Conservation (phyloP, 2,113 vertebrate genomes). For the Otus sunia region DNA sequence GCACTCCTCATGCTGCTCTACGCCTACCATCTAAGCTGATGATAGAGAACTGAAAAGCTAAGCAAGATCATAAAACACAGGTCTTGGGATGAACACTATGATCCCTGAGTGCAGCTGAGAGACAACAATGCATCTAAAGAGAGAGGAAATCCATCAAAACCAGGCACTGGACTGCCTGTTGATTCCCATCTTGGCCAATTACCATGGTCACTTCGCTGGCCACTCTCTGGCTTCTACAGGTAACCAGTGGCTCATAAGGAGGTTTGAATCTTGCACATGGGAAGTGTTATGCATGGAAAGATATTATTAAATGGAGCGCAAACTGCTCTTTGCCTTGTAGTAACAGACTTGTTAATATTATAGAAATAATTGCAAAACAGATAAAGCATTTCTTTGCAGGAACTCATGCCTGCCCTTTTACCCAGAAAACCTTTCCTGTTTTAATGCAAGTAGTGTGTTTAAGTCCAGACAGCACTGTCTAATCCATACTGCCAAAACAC, state of each 20-base stretch:
- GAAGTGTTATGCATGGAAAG: neutral
- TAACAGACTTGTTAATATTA: neutral
- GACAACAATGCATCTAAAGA: neutral
- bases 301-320: neutral
- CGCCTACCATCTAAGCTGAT: neutral
- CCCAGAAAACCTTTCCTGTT: neutral
- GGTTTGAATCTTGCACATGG: neutral
- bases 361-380: neutral
- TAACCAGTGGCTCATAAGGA: neutral
- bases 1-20: neutral
- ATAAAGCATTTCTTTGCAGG: neutral
- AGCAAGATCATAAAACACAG: neutral
- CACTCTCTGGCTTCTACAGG: neutral
- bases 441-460: neutral
- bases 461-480: neutral
- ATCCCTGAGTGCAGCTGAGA: neutral
- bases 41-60: neutral
- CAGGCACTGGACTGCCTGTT: too few species aligned
- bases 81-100: neutral
- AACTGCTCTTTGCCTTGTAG: neutral
- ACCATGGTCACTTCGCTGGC: neutral
- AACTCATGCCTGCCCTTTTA: neutral
- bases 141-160: neutral
- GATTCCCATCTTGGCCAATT: neutral
- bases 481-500: neutral